Evolutionary conservation across 1,140 invertebrate genomes (phyloP), one percentile per base, ranked within the genome.

Genomic region (Varroa destructor): DNA sequence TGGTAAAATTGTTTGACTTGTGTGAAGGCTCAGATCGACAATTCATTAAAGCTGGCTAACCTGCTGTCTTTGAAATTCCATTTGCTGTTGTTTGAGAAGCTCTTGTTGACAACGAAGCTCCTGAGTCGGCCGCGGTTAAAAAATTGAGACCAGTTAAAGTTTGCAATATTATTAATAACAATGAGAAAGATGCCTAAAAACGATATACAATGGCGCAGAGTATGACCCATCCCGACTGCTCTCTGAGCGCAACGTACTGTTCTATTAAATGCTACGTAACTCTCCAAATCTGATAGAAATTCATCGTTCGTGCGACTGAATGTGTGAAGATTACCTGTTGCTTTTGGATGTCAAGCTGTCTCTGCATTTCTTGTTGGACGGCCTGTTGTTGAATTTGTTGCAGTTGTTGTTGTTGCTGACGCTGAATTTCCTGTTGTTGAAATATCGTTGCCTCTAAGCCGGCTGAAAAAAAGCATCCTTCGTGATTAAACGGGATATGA

Each of bases 61-160:
- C 61, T 67, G 61, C 37, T 67, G 61, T 40, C 61, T 67, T 67
- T 67, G 61, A 12, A 67, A 67, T 8, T 67, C 61, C 61, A 67
- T 14, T 67, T 67, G 61, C 46, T 67, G 61, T 40, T 67, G 61
- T 67, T 67, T 67, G 61, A 67, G 61, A 12, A 67, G 14, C 36
- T 67, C 61, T 40, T 67, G 61, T 67, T 67, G 61, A 46, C 61
- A 67, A 4, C 61, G 61, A 25, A 67, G 61, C 61, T 67, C 61
- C 61, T 67, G 37, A 4, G 36, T 14, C 5, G 0, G 36, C 10
- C 14, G 37, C 46, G 40, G 8, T 43, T 51, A 51, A 51, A 51
- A 51, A 51, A 8, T 51, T 51, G 46, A 51, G 46, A 51, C 46
- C 46, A 5, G 46, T 51, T 51, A 51, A 8, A 3, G 8, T 8